A percentile compares a stretch with the other conserved stretches of the same genome.
Conservation (phyloP, 1,140 invertebrate genomes). For the Pogonus chalceus region DNA sequence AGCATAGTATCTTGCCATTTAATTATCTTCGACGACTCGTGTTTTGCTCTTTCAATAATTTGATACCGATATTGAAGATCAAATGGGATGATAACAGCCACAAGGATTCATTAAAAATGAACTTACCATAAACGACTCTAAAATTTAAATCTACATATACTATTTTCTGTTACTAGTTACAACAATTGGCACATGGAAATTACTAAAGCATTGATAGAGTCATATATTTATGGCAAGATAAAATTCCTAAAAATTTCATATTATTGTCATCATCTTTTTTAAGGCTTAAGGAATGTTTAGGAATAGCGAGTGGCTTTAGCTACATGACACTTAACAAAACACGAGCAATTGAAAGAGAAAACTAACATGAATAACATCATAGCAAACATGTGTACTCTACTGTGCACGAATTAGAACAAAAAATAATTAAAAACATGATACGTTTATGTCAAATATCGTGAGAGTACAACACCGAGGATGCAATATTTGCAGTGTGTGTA, state of each 20-base stretch:
- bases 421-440: neutral
- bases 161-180: too few relatives aligned
- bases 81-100: too few relatives aligned
- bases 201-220: too few relatives aligned
- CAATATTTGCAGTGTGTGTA: neutral
- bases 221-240: too few relatives aligned
- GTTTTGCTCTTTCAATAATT: neutral
- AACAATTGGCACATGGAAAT: too few relatives aligned
- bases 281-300: too few relatives aligned
- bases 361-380: conserved; percentile 4
- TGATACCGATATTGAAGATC: neutral
- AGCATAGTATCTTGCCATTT: neutral
- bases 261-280: too few relatives aligned
- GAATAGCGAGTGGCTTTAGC: neutral
- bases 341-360: conserved; percentile 2
- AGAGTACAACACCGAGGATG: conserved; percentile 4
- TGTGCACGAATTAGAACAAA: conserved; percentile 2
- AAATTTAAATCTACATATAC: too few relatives aligned
- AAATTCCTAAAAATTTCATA: too few relatives aligned
- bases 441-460: conserved; percentile 6
- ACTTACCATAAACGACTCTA: too few relatives aligned
- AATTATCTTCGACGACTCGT: neutral
- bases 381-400: conserved; percentile 1
- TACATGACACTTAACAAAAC: conserved; percentile 5
- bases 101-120: too few relatives aligned